Evolutionary conservation across 2,888 invertebrate species (phyloP).

Genomic region (Acrobasis consociella): DNA sequence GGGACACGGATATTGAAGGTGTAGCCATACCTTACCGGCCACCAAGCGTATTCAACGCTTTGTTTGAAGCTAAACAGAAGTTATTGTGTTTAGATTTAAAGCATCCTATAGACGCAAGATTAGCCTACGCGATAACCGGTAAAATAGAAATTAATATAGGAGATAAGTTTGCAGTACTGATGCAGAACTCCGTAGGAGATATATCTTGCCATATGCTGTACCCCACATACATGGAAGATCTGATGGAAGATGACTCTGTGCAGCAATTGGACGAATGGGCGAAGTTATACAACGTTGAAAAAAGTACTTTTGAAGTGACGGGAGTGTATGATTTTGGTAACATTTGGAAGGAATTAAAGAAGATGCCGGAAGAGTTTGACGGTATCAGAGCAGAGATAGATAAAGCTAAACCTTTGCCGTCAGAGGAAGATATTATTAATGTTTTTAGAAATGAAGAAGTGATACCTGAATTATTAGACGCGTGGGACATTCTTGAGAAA

Average conservation of each 20-base stretch:
- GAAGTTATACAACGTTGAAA: slow-evolving; percentile 43
- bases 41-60: slow-evolving; percentile 56
- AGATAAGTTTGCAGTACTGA: slow-evolving; percentile 57
- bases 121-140: slow-evolving; percentile 61
- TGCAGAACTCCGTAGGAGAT: slow-evolving; percentile 72
- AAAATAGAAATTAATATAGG: slow-evolving; percentile 49
- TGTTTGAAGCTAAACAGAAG: slow-evolving; percentile 55
- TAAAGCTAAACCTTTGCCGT: slow-evolving; percentile 38
- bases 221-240: slow-evolving; percentile 56
- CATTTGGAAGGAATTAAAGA: slow-evolving; percentile 56
- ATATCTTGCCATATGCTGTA: slow-evolving; percentile 60
- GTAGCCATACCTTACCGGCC: slow-evolving; percentile 65
- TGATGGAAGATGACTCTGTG: slow-evolving; percentile 57
- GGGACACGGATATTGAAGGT: slow-evolving; percentile 44
- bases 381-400: slow-evolving; percentile 27
- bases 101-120: slow-evolving; percentile 56
- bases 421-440: slow-evolving; percentile 47
- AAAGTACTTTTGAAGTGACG: slow-evolving; percentile 54
- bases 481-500: slow-evolving; percentile 49
- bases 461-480: slow-evolving; percentile 60
- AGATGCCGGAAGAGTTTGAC: slow-evolving; percentile 47
- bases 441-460: slow-evolving; percentile 59
- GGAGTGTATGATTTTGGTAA: slow-evolving; percentile 51
- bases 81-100: slow-evolving; percentile 58
- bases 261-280: slow-evolving; percentile 62